These are phyloP conservation scores for Xenopus borealis DNA, from an alignment of 2,113 vertebrate species.

Conservation along the genomic window DNA sequence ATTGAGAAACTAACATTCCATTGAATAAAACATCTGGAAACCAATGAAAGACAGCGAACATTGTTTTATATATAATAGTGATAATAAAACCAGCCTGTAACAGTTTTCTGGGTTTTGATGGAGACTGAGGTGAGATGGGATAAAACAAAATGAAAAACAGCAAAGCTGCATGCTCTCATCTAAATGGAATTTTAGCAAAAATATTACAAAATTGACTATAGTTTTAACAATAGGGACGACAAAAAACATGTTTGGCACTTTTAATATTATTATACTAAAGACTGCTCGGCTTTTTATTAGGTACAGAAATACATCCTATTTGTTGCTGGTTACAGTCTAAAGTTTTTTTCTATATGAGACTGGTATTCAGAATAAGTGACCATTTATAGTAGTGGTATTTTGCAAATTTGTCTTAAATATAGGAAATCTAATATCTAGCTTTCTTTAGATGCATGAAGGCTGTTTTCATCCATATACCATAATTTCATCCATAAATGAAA, in stretches of 20 bases:
- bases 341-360: too few relatives aligned
- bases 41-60: conserved; percentile 7
- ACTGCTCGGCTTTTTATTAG: not conserved
- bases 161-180: not conserved
- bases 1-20: conserved; percentile 11
- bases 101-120: conserved; percentile 1
- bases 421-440: too few relatives aligned
- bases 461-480: too few relatives aligned
- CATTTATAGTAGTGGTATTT: too few relatives aligned
- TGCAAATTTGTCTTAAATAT: too few relatives aligned
- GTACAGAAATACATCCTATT: not conserved
- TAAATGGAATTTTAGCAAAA: conserved; percentile 1
- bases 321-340: not conserved
- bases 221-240: not conserved
- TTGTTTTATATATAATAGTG: not conserved
- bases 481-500: too few relatives aligned
- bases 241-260: not conserved
- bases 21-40: conserved; percentile 27
- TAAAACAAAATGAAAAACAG: conserved; percentile 4
- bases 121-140: conserved; percentile 16
- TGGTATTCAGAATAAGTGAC: too few relatives aligned
- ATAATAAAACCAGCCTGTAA: conserved; percentile 13
- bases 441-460: too few relatives aligned
- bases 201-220: too few relatives aligned
- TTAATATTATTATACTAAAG: not conserved